phyloP scores from a whole-genome alignment of 2,797 vertebrate genomes.

The Pipistrellus pipistrellus region DNA sequence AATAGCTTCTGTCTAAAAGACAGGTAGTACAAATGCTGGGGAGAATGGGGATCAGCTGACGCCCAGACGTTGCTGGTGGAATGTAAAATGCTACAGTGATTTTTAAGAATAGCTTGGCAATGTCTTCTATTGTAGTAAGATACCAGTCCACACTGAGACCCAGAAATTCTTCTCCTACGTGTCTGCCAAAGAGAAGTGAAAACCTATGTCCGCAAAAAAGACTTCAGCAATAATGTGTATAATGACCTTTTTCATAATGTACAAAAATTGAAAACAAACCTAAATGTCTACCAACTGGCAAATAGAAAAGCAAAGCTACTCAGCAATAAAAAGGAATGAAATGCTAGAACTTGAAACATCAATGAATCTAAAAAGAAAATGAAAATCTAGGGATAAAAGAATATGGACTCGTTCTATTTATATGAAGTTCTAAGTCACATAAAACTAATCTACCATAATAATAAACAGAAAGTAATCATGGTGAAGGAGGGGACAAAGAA shows the following conservation, averaged over 20 bases:
- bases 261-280: background rate
- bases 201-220: background rate
- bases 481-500: background rate
- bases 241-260: background rate
- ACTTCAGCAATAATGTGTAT: background rate
- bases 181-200: background rate
- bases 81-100: background rate
- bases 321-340: background rate
- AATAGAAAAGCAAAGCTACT: slow-evolving; percentile 7
- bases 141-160: background rate
- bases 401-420: background rate
- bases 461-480: slow-evolving; percentile 5
- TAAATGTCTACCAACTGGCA: background rate
- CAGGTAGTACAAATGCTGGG: background rate
- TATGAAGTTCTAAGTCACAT: background rate
- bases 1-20: background rate
- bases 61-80: background rate
- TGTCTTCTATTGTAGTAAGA: background rate
- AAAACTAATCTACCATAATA: background rate
- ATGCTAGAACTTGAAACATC: background rate
- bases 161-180: background rate
- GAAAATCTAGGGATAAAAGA: background rate
- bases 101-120: background rate
- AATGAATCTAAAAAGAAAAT: background rate
- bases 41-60: background rate